These are phyloP conservation scores for Aethina tumida DNA, from an alignment of 1,140 invertebrate genomes.

Conservation along the genomic window DNA sequence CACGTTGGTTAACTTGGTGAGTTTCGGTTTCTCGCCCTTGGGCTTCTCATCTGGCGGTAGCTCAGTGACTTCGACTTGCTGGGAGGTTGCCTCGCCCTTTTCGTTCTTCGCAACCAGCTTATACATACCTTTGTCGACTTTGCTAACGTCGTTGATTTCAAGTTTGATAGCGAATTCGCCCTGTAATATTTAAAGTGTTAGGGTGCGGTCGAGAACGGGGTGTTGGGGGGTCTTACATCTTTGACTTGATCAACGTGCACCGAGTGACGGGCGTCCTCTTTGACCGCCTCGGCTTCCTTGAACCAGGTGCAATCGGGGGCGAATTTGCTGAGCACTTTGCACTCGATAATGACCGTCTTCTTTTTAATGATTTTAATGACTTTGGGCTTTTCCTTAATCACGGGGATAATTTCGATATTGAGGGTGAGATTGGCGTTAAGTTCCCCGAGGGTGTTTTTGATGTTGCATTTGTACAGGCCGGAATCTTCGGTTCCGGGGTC, in stretches of 20 bases:
- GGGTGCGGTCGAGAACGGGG: background rate
- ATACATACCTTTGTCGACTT: constrained; percentile 76
- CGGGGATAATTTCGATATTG: constrained; percentile 95
- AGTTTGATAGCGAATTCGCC: constrained; percentile 80
- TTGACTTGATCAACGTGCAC: constrained; percentile 67
- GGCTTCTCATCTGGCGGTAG: constrained; percentile 61
- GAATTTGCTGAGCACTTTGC: constrained; percentile 77
- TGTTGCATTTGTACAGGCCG: constrained; percentile 96
- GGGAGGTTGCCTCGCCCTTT: constrained; percentile 86
- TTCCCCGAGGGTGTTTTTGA: constrained; percentile 93
- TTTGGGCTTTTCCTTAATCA: constrained; percentile 85
- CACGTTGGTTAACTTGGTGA: constrained; percentile 61
- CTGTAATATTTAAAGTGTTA: constrained; percentile 35
- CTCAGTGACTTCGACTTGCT: constrained; percentile 75
- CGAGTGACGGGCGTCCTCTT: constrained; percentile 62
- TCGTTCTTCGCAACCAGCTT: constrained; percentile 87
- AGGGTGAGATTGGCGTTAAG: constrained; percentile 92
- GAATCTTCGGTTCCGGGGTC: constrained; percentile 92
- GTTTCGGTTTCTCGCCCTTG: constrained; percentile 57
- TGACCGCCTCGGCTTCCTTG: constrained; percentile 70
- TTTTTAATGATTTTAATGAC: constrained; percentile 83
- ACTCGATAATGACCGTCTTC: constrained; percentile 83
- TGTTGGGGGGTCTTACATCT: constrained; percentile 45
- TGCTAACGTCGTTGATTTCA: constrained; percentile 70
- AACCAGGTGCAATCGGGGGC: constrained; percentile 84